Conservation (phyloP, 1,140 invertebrate genomes). For the Caenorhabditis brenneri region DNA sequence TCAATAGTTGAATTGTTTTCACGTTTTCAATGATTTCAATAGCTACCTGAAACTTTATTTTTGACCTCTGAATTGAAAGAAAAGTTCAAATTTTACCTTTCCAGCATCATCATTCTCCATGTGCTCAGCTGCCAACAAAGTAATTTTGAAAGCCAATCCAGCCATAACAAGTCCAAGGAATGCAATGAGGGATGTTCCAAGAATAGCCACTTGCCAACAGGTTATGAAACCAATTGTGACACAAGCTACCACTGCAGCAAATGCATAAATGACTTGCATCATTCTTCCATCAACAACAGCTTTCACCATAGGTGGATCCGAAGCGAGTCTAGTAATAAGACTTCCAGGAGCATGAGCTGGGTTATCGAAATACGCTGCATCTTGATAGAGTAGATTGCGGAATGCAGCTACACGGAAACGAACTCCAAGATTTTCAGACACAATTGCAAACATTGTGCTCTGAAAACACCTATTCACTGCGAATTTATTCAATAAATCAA, state of each 20-base stretch:
- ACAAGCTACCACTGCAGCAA: conserved; percentile 71
- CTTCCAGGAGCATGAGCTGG: conserved; percentile 73
- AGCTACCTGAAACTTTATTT: conserved; percentile 70
- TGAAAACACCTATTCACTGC: not conserved
- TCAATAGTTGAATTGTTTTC: conserved; percentile 80
- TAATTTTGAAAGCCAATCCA: conserved; percentile 81
- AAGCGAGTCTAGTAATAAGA: conserved; percentile 73
- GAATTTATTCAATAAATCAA: too few relatives aligned
- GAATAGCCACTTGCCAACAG: conserved; percentile 70
- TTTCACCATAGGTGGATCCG: conserved; percentile 74
- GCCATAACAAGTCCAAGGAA: conserved; percentile 78
- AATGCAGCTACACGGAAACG: conserved; percentile 72
- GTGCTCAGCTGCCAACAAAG: conserved; percentile 77
- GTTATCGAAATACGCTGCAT: conserved; percentile 74
- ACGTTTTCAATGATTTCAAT: conserved; percentile 82
- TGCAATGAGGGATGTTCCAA: conserved; percentile 69
- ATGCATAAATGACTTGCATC: conserved; percentile 70
- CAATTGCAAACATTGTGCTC: conserved; percentile 57
- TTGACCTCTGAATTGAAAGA: not conserved
- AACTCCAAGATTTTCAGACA: conserved; percentile 73
- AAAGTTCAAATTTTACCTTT: conserved; percentile 69
- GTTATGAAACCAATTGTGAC: conserved; percentile 67
- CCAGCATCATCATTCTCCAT: conserved; percentile 69
- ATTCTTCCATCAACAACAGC: conserved; percentile 73
- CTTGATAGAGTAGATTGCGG: conserved; percentile 72